Conservation (phyloP, 2,888 invertebrate species). For the Drymonia ruficornis region DNA sequence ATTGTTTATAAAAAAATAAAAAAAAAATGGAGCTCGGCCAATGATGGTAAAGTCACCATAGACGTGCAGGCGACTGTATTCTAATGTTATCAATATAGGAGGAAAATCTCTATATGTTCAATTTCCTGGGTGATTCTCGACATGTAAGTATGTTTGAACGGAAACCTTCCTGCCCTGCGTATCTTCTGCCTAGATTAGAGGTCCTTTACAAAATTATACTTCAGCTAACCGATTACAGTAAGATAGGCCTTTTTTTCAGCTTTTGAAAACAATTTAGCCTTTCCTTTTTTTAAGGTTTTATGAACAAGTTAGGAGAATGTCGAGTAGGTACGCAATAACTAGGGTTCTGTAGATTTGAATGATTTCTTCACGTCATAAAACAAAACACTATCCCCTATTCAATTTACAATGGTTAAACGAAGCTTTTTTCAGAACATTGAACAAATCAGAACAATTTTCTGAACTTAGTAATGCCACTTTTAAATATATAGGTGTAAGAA, state of each 20-base stretch:
- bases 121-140: slow-evolving; percentile 43
- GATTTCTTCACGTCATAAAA: too few species aligned
- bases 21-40: too few species aligned
- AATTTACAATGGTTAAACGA: not conserved
- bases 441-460: too few species aligned
- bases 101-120: slow-evolving; percentile 28
- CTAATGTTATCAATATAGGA: slow-evolving; percentile 9
- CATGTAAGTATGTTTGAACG: slow-evolving; percentile 49
- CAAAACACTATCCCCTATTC: too few species aligned
- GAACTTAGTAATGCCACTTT: too few species aligned
- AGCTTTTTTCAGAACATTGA: too few species aligned
- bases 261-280: not conserved
- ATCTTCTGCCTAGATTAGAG: slow-evolving; percentile 23
- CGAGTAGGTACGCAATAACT: not conserved
- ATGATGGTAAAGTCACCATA: too few species aligned
- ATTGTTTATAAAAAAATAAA: too few species aligned
- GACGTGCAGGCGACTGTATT: too few species aligned
- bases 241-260: not conserved
- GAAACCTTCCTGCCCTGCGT: slow-evolving; percentile 32
- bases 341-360: not conserved
- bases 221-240: not conserved
- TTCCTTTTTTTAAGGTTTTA: too few species aligned
- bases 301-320: not conserved
- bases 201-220: slow-evolving; percentile 7
- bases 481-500: not conserved